Percentiles rank a stretch among this genome's conserved stretches.
These are phyloP conservation scores for Andrena haemorrhoa DNA, from an alignment of 2,888 invertebrate species.

Conservation along the genomic window DNA sequence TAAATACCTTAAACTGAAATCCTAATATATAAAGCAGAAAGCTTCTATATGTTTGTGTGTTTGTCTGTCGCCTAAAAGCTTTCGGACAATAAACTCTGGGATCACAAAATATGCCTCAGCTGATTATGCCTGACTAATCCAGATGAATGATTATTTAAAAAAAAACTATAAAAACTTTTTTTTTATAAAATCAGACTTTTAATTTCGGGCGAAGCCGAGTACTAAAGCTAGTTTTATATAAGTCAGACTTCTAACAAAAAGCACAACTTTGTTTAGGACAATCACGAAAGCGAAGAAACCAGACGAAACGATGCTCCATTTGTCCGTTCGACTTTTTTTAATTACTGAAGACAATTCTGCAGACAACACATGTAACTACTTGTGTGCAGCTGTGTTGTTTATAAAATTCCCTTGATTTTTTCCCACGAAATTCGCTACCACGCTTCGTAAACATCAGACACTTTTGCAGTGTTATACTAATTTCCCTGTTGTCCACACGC, in stretches of 20 bases:
- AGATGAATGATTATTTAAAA: no score
- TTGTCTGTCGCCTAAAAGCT: no score
- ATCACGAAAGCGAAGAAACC: constrained; percentile 45
- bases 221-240: no score
- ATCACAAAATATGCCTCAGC: no score
- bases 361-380: background rate
- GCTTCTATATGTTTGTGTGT: no score
- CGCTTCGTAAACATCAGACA: background rate
- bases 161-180: no score
- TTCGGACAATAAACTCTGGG: no score
- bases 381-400: background rate
- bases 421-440: background rate
- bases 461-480: background rate
- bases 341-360: constrained; percentile 8
- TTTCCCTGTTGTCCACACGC: background rate
- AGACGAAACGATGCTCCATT: constrained; percentile 33
- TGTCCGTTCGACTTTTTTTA: constrained; percentile 17
- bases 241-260: constrained; percentile 43
- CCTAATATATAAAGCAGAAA: no score
- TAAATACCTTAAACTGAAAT: background rate
- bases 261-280: constrained; percentile 45
- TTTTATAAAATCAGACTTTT: no score
- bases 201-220: no score
- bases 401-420: background rate
- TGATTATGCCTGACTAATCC: no score